phyloP scores from a whole-genome alignment of 1,140 invertebrate genomes.

The Papilio machaon region DNA sequence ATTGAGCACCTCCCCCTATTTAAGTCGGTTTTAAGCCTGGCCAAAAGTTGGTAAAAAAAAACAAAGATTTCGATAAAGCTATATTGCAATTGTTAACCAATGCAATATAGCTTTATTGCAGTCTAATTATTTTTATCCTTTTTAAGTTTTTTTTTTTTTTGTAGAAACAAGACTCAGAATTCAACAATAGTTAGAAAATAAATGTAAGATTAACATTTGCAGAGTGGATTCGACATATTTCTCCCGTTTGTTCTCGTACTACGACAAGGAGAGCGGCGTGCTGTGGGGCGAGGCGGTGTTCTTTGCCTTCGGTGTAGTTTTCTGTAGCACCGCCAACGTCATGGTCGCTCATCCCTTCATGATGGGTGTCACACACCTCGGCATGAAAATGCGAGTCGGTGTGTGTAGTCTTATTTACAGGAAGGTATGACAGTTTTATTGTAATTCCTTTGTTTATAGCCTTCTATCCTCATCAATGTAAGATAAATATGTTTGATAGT shows the following conservation, averaged over 20 bases:
- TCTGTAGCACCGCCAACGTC: slow-evolving; percentile 84
- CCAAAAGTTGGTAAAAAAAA: neutral
- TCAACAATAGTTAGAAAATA: neutral
- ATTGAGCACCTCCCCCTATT: too few relatives aligned
- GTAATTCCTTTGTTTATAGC: too few relatives aligned
- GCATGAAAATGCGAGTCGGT: slow-evolving; percentile 88
- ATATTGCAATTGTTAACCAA: neutral
- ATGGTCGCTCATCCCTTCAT: slow-evolving; percentile 88
- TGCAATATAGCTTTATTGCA: too few relatives aligned
- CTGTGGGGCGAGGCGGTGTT: slow-evolving; percentile 82
- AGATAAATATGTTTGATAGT: neutral
- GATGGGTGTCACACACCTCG: slow-evolving; percentile 86
- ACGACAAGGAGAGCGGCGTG: slow-evolving; percentile 68
- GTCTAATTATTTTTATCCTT: too few relatives aligned
- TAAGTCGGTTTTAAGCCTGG: too few relatives aligned
- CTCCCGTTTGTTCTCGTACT: slow-evolving; percentile 82
- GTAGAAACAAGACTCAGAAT: too few relatives aligned
- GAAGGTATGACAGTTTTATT: slow-evolving; percentile 82
- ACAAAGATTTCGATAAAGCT: neutral
- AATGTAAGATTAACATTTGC: slow-evolving; percentile 38
- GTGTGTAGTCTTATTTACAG: slow-evolving; percentile 88
- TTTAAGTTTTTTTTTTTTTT: too few relatives aligned
- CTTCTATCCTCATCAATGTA: too few relatives aligned
- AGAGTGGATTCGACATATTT: slow-evolving; percentile 63
- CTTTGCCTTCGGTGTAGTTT: slow-evolving; percentile 84